Base-by-base conservation (phyloP, 1,140 invertebrate genomes). In the Drusus annulatus region DNA sequence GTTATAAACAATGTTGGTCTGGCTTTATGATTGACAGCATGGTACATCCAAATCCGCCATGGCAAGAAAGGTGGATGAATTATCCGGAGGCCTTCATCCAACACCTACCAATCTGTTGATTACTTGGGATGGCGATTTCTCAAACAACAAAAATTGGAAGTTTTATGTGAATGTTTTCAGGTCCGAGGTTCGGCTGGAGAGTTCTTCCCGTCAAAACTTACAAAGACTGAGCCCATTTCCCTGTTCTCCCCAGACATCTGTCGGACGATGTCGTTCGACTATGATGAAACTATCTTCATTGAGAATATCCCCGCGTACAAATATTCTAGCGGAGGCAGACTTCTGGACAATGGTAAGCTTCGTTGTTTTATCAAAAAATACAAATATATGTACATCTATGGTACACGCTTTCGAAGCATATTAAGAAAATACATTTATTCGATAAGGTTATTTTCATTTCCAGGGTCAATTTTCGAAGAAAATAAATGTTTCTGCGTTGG, bases 401-500 rank as follows among this genome's bases (percentile, higher is more conserved):
- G n/a, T n/a, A n/a, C 0, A 6, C 8, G 3, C 31, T 4, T 36
- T 36, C 31, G 31, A 7, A 0, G 7, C 6, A 36, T 8, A 36
- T 36, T 28, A 21, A 65, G 21, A 23, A 45, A 45, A 56, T 10
- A 56, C 3, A n/a, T 17, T 56, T 56, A 5, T 17, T 56, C 10
- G 19, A 21, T 17, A 7, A 17, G 2, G 17, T 15, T 23, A 13
- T 75, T 75, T n/a, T 50, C 74, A 84, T 79, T 23, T 19, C 58
- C 69, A 90, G 89, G 91, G 2, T 90, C 92, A 16, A 83, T 89
- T 0, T 89, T 91, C 52, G 87, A 91, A 0, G 90, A 92, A 21
- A 95, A 95, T 84, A 87, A 90, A 1, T 96, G 95, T 83, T 95
- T 90, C 86, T 95, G 94, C 84, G 91, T 91, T 65, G 94, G 94